phyloP scores from a whole-genome alignment of 1,140 invertebrate species.

The Drosophila lini region DNA sequence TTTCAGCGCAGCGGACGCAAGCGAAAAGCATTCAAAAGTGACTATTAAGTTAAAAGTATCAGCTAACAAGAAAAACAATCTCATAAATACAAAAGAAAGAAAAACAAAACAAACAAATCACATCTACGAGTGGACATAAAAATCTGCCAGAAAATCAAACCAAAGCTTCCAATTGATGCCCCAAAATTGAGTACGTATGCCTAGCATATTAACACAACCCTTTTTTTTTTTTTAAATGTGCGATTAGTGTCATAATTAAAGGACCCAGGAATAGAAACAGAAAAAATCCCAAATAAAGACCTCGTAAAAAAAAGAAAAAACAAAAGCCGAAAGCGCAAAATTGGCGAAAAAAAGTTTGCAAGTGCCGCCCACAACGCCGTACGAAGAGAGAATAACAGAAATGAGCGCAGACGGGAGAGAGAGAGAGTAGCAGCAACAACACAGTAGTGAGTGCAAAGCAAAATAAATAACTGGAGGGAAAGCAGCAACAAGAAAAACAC shows the following conservation, averaged over 20 bases:
- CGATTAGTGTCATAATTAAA: constrained; percentile 30
- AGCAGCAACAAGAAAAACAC: constrained; percentile 35
- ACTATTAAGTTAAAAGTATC: neutral
- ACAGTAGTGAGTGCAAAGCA: constrained; percentile 61
- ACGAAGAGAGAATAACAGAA: constrained; percentile 13
- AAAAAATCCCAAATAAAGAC: constrained; percentile 2
- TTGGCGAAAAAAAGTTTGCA: constrained; percentile 47
- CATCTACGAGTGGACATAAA: constrained; percentile 1
- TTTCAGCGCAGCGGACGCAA: constrained; percentile 69
- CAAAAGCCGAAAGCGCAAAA: constrained; percentile 20
- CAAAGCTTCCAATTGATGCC: constrained; percentile 20
- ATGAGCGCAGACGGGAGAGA: constrained; percentile 18
- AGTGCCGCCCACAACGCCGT: constrained; percentile 55
- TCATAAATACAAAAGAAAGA: neutral
- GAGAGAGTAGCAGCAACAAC: constrained; percentile 27
- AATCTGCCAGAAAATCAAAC: neutral
- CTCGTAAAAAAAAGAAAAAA: neutral
- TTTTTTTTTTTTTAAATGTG: constrained; percentile 24
- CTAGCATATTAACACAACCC: neutral
- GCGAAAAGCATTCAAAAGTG: constrained; percentile 12
- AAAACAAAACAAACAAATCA: neutral
- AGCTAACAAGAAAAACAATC: constrained; percentile 13
- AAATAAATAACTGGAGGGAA: constrained; percentile 44
- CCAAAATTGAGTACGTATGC: constrained; percentile 29
- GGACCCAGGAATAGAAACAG: neutral